Evolutionary conservation across 1,140 invertebrate species (phyloP).

Genomic region (Drosophila lacertosa): DNA sequence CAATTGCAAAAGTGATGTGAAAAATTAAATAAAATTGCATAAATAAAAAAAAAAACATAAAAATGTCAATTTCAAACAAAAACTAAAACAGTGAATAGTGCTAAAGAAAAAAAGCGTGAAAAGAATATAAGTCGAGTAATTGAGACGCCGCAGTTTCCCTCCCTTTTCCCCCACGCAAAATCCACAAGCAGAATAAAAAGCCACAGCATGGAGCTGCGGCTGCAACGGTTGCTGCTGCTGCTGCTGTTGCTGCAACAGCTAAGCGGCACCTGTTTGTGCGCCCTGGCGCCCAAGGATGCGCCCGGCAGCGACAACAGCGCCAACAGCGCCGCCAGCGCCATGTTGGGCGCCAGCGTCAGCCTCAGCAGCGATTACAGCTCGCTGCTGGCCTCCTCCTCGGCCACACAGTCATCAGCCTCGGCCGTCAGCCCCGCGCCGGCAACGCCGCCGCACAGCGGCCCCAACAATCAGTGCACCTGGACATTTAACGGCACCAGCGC

Average conservation of each 20-base stretch:
- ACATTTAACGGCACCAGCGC: constrained; percentile 87
- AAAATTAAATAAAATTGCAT: constrained; percentile 29
- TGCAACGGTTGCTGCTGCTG: constrained; percentile 67
- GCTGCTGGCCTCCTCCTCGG: constrained; percentile 36
- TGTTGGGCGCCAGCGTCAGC: constrained; percentile 61
- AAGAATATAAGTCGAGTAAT: constrained; percentile 5
- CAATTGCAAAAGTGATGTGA: constrained; percentile 33
- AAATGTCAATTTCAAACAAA: constrained; percentile 61
- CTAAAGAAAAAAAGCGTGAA: constrained; percentile 17
- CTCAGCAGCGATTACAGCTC: constrained; percentile 64
- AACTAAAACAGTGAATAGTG: constrained; percentile 36
- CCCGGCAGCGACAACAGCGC: constrained; percentile 19
- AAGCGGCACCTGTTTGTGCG: constrained; percentile 13
- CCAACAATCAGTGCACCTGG: constrained; percentile 85
- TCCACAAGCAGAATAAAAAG: background rate
- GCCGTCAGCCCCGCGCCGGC: constrained; percentile 29
- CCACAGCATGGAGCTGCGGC: constrained; percentile 30
- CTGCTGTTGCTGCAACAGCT: constrained; percentile 85
- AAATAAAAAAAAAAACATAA: constrained; percentile 16
- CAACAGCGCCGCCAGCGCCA: constrained; percentile 57
- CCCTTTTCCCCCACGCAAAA: too few relatives aligned
- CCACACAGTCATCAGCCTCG: constrained; percentile 10
- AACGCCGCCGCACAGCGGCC: constrained; percentile 43
- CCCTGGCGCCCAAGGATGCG: constrained; percentile 50
- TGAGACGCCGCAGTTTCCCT: too few relatives aligned